Conservation (phyloP, 2,888 invertebrate genomes). For the Pseudoips prasinana region DNA sequence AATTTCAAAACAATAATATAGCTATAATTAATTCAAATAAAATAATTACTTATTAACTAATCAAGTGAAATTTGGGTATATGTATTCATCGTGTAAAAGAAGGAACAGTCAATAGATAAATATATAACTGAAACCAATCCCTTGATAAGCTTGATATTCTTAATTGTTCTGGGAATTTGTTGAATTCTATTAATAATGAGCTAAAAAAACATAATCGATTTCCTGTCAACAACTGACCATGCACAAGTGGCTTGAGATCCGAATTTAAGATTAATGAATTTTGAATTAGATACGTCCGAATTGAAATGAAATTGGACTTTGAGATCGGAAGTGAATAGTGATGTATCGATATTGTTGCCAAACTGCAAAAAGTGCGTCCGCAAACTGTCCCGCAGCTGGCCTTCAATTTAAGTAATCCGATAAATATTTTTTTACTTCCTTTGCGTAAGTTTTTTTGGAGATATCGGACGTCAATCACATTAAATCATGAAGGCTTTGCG, state of each 20-base stretch:
- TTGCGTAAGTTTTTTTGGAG: slow-evolving; percentile 24
- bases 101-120: too few species aligned
- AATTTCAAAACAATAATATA: too few species aligned
- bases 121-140: too few species aligned
- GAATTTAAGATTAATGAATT: slow-evolving; percentile 74
- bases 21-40: too few species aligned
- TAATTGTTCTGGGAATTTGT: slow-evolving; percentile 23
- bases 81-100: too few species aligned
- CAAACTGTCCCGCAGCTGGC: slow-evolving; percentile 72
- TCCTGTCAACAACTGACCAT: slow-evolving; percentile 81
- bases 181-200: slow-evolving; percentile 37
- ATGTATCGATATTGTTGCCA: slow-evolving; percentile 70
- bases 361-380: slow-evolving; percentile 64
- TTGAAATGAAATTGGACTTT: slow-evolving; percentile 73
- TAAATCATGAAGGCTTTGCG: slow-evolving; percentile 1
- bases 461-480: slow-evolving; percentile 25
- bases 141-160: too few species aligned
- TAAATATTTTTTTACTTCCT: slow-evolving; percentile 61
- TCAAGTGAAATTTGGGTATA: too few species aligned
- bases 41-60: too few species aligned
- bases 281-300: slow-evolving; percentile 76
- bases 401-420: slow-evolving; percentile 68
- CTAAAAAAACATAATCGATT: slow-evolving; percentile 61
- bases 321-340: slow-evolving; percentile 77
- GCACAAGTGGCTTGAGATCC: slow-evolving; percentile 65